Percentiles rank a stretch among this genome's conserved stretches.
These are phyloP conservation scores for Acronicta leporina DNA, from an alignment of 2,888 invertebrate species.

Conservation along the genomic window DNA sequence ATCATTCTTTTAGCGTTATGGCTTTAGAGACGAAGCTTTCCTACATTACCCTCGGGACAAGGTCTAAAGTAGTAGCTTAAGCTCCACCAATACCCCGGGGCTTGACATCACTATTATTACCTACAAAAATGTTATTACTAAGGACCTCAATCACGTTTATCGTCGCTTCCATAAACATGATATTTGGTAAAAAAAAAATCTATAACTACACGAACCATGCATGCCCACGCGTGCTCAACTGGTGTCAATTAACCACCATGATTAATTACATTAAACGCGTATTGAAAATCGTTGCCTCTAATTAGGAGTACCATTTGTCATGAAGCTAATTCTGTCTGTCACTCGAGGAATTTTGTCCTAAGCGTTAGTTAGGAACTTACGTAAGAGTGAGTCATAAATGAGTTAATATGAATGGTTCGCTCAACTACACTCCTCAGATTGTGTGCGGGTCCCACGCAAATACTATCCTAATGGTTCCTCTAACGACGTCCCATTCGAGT, in stretches of 20 bases:
- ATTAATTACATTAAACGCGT: constrained; percentile 55
- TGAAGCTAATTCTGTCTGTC: constrained; percentile 17
- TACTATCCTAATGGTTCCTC: constrained; percentile 59
- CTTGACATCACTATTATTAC: constrained; percentile 43
- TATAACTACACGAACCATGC: too few species aligned
- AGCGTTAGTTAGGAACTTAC: constrained; percentile 30
- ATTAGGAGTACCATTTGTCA: constrained; percentile 40
- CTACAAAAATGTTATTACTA: constrained; percentile 30
- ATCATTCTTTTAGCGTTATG: constrained; percentile 16
- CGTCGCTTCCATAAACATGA: constrained; percentile 59
- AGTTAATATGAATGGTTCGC: constrained; percentile 39
- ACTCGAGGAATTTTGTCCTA: constrained; percentile 17
- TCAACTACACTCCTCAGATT: constrained; percentile 43
- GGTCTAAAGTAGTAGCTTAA: constrained; percentile 9
- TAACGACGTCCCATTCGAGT: constrained; percentile 65
- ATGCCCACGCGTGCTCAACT: constrained; percentile 22
- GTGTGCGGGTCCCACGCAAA: constrained; percentile 52
- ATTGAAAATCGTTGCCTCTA: constrained; percentile 43
- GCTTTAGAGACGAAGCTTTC: background rate
- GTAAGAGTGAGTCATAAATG: constrained; percentile 45
- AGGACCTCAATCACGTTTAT: constrained; percentile 64
- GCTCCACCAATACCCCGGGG: constrained; percentile 23
- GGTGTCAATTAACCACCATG: constrained; percentile 53
- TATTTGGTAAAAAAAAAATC: too few species aligned
- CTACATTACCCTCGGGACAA: constrained; percentile 5